A percentile compares a stretch with the other conserved stretches of the same genome.
Evolutionary conservation across 2,113 vertebrate genomes (phyloP).

Genomic region (Callionymus lyra): DNA sequence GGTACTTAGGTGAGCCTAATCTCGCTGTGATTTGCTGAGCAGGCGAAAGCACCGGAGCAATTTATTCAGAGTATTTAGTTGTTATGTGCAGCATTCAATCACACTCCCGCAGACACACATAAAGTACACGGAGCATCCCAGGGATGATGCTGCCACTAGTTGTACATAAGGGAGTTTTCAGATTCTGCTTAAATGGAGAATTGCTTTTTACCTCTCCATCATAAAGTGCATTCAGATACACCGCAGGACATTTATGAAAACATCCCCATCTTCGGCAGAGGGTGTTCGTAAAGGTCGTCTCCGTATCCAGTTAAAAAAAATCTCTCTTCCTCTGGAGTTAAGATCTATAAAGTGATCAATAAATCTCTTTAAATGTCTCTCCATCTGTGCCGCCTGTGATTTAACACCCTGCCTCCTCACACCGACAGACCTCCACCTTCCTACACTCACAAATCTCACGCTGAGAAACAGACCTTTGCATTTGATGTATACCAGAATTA

Average conservation of each 20-base stretch:
- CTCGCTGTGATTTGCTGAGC: conserved; percentile 61
- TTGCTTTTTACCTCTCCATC: too few species aligned
- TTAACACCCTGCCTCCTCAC: conserved; percentile 29
- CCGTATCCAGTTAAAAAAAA: conserved; percentile 48
- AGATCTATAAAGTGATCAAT: conserved; percentile 69
- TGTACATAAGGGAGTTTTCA: too few species aligned
- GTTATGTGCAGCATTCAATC: conserved; percentile 43
- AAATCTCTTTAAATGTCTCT: conserved; percentile 65
- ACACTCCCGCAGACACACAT: too few species aligned
- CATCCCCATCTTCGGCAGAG: too few species aligned
- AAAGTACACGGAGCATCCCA: too few species aligned
- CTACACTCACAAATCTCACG: conserved; percentile 23
- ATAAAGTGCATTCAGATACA: too few species aligned
- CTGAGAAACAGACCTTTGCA: conserved; percentile 4
- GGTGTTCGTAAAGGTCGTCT: too few species aligned
- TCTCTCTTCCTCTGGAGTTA: conserved; percentile 63
- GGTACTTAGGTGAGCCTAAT: conserved; percentile 48
- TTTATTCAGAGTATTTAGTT: conserved; percentile 62
- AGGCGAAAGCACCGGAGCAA: conserved; percentile 39
- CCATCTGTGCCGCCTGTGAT: conserved; percentile 50
- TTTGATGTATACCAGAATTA: conserved; percentile 30
- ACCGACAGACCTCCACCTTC: conserved; percentile 22
- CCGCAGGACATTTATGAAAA: too few species aligned
- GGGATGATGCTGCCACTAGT: too few species aligned
- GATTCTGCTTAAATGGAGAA: too few species aligned